Base-by-base conservation (phyloP, 2,797 vertebrate species). In the Acropternis orthonyx region DNA sequence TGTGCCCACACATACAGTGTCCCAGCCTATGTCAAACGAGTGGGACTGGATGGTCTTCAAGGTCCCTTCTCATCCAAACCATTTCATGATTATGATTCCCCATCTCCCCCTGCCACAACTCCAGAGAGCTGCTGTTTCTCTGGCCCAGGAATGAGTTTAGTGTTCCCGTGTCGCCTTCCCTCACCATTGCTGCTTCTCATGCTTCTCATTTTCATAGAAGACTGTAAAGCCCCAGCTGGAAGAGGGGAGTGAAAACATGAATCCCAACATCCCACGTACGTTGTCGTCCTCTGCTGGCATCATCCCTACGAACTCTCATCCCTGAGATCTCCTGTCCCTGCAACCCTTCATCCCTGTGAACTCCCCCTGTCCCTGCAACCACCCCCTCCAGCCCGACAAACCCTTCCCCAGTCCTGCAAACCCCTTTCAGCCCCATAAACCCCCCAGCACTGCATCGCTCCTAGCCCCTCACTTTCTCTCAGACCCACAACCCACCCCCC, bases 141-240 rank as follows among this genome's bases (percentile, higher is more conserved):
- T 76, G 41, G 32, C 51, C 82, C 10, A n/a, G 28, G 36, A 56
- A 30, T 13, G 34, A 44, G 27, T 34, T 68, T 2, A 37, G 37
- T 2, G 27, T 32, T 43, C 43, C 89, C 14, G 0, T 18, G 56
- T 12, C 17, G 12, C 56, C 23, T 6, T 3, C 27, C 34, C 99
- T 99, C 96, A 99, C 99, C 99, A 99, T 65, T 99, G 99, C 91
- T 99, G 99, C 82, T 98, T 99, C 94, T 99, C 99, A 4, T 98
- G 98, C 94, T 98, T 99, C 94, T 99, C 99, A 1, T 98, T 98
- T 82, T 99, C 98, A 2, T 97, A 98, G 48, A 99, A 96, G 58
- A 99, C 98, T 0, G 99, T 99, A 85, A 99, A 97, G 58, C 99
- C 99, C 99, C 99, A 99, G 81, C 99, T 99, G 96, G 30, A 89